These are phyloP conservation scores for Phyto melanocephala DNA, from an alignment of 2,888 invertebrate genomes.

Conservation along the genomic window DNA sequence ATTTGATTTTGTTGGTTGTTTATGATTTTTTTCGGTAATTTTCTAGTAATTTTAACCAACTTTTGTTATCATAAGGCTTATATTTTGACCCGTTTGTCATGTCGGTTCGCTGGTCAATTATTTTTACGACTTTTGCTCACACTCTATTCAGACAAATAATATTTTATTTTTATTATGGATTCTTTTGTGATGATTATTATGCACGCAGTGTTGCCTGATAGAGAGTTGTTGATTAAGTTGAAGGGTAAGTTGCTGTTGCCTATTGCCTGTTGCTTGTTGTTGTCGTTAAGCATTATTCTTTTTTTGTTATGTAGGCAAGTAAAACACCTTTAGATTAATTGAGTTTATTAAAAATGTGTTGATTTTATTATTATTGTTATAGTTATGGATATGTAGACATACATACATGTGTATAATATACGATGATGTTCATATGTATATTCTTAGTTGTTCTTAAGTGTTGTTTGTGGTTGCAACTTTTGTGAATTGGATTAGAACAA, in stretches of 20 bases:
- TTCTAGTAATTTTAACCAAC: constrained; percentile 41
- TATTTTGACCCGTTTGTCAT: constrained; percentile 38
- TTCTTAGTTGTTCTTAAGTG: not conserved
- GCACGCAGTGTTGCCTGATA: constrained; percentile 56
- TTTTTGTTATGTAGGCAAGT: constrained; percentile 36
- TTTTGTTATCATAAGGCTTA: constrained; percentile 8
- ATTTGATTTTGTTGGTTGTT: constrained; percentile 28
- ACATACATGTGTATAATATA: no score
- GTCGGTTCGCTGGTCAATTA: constrained; percentile 39
- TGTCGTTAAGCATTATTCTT: not conserved
- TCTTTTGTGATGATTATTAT: constrained; percentile 51
- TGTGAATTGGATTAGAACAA: constrained; percentile 47
- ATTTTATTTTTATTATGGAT: constrained; percentile 11
- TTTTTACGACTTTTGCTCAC: constrained; percentile 13
- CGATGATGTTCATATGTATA: no score
- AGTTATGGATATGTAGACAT: no score
- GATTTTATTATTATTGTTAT: constrained; percentile 44
- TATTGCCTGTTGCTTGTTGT: no score
- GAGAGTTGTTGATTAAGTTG: constrained; percentile 44
- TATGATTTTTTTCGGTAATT: constrained; percentile 27
- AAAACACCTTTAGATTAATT: constrained; percentile 59
- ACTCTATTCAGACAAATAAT: not conserved
- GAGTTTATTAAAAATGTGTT: constrained; percentile 55
- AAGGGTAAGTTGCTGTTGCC: not conserved
- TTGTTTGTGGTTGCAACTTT: constrained; percentile 11